Base-by-base conservation (phyloP, 2,888 invertebrate genomes). In the Cosmopolites sordidus region DNA sequence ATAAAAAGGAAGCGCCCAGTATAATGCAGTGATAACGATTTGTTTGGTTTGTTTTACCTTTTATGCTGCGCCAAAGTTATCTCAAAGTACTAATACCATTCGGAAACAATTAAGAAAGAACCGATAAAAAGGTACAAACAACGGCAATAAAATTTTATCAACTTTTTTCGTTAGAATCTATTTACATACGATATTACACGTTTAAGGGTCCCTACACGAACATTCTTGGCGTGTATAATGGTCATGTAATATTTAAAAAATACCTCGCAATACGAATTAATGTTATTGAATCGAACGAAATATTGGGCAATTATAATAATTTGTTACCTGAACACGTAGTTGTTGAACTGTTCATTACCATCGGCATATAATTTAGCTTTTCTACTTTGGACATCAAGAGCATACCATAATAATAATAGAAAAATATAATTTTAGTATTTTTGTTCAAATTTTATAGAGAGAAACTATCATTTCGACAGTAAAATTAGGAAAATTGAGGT, bases 201-300 rank as follows among this genome's bases (percentile, higher is more conserved):
- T 33, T 33, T 33, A 33, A 33, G 33, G 12, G 33, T 33, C 33
- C 33, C 8, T 9, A 33, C 11, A 33, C 33, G n/a, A 33, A 12
- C 11, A 9, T n/a, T 33, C 4, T 5, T 33, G 33, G n/a, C 33
- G 3, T 6, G 9, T 6, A 6, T 33, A 33, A 11, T 33, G 11
- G 33, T 33, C 33, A n/a, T 6, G 12, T n/a, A n/a, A 33, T 11
- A 12, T 33, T 12, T 5, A 11, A 11, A 33, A 33, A 12, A 12
- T 6, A 33, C 12, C 12, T 33, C 11, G 12, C 11, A 33, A 12
- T 5, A 4, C 11, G 11, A 3, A 2, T 4, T 33, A 33, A 12
- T 33, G 33, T 33, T 33, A 33, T 33, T 33, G 33, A 33, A 33
- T 33, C 33, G n/a, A 33, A 9, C n/a, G 33, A 33, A 33, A 33